phyloP scores from a whole-genome alignment of 2,888 invertebrate species.

The Lepidocyrtinus sp. region DNA sequence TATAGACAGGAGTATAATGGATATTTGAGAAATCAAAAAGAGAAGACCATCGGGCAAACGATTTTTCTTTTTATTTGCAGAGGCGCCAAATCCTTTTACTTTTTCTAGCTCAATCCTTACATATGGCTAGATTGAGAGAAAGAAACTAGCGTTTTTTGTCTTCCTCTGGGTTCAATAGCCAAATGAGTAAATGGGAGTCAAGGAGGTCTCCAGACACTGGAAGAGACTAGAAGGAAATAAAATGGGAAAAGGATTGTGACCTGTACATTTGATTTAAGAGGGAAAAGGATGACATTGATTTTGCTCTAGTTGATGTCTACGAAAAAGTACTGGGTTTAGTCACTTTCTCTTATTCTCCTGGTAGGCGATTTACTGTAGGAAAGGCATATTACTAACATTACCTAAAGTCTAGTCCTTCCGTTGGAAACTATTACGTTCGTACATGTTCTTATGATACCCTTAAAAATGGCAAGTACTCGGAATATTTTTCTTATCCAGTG shows the following conservation, averaged over 20 bases:
- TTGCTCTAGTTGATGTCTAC: constrained; percentile 41
- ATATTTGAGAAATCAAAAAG: constrained; percentile 3
- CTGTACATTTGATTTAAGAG: constrained; percentile 47
- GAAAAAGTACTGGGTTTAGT: constrained; percentile 24
- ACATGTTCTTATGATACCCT: too few relatives aligned
- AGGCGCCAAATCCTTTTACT: constrained; percentile 10
- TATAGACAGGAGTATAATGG: neutral
- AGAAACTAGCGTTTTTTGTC: constrained; percentile 1
- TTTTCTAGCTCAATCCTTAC: constrained; percentile 6
- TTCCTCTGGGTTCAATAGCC: neutral
- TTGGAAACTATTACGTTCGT: neutral
- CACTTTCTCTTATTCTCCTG: constrained; percentile 23
- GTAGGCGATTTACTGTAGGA: neutral
- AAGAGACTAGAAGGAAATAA: too few relatives aligned
- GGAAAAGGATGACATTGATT: constrained; percentile 58
- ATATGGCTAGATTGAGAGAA: constrained; percentile 5
- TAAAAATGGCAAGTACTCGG: neutral
- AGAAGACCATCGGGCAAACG: constrained; percentile 16
- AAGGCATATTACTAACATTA: constrained; percentile 14
- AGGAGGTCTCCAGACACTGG: neutral
- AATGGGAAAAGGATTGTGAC: constrained; percentile 42
- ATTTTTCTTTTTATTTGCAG: constrained; percentile 14
- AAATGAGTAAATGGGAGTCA: constrained; percentile 7
- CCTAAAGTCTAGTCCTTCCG: neutral
- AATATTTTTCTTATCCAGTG: neutral